Conservation (phyloP, 1,140 invertebrate genomes). For the Drosophila bifasciata region DNA sequence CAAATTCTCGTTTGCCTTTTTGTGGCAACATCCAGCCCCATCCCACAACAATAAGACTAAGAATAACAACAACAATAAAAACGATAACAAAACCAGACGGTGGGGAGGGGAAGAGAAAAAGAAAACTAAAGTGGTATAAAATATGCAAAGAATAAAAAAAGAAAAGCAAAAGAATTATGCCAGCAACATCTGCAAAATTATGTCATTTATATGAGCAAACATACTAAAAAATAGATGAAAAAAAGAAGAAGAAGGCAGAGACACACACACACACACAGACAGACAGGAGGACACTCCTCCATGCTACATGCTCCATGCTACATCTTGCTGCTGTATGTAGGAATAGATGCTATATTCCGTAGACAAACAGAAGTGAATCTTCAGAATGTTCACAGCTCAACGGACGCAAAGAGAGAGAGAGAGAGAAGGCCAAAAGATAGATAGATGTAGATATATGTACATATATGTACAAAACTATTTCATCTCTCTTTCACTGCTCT, state of each 20-base stretch:
- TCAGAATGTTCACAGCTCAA: conserved; percentile 61
- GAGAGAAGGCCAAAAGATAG: conserved; percentile 10
- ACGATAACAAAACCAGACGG: conserved; percentile 1
- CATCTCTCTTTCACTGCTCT: conserved; percentile 13
- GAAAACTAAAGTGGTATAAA: conserved; percentile 67
- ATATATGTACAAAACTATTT: conserved; percentile 65
- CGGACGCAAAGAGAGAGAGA: conserved; percentile 8
- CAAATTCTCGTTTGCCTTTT: conserved; percentile 74
- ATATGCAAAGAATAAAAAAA: conserved; percentile 65
- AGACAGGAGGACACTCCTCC: conserved; percentile 3
- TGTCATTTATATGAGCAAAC: conserved; percentile 82
- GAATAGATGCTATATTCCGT: conserved; percentile 28
- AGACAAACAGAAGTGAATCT: conserved; percentile 66
- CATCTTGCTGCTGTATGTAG: neutral
- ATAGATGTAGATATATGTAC: conserved; percentile 50
- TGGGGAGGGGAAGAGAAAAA: neutral
- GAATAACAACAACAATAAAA: conserved; percentile 9
- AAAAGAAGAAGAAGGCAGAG: conserved; percentile 50
- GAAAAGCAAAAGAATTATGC: conserved; percentile 49
- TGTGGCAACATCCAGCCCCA: conserved; percentile 46
- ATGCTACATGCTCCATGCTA: neutral
- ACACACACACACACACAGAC: conserved; percentile 8
- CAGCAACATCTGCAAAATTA: conserved; percentile 75
- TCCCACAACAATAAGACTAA: conserved; percentile 38
- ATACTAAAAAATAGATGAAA: conserved; percentile 77